Conservation (phyloP, 1,140 invertebrate genomes). For the Tetranychus cinnabarinus region DNA sequence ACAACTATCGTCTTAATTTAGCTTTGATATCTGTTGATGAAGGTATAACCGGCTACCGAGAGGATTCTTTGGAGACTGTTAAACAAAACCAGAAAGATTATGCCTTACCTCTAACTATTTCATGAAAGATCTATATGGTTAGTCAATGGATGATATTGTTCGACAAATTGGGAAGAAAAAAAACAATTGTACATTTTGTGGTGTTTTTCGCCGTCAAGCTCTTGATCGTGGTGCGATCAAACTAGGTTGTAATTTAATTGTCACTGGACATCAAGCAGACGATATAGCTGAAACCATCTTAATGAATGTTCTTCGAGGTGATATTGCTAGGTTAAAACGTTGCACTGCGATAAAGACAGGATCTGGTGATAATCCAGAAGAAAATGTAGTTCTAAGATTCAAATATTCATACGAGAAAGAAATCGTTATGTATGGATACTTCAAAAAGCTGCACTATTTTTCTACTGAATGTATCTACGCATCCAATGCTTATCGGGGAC, state of each 20-base stretch:
- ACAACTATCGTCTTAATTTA: constrained; percentile 75
- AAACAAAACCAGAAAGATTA: constrained; percentile 83
- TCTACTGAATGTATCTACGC: constrained; percentile 97
- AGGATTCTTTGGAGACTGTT: constrained; percentile 92
- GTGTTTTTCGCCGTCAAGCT: constrained; percentile 85
- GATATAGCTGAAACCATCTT: constrained; percentile 96
- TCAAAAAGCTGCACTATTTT: constrained; percentile 91
- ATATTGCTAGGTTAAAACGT: constrained; percentile 61
- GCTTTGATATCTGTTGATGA: constrained; percentile 91
- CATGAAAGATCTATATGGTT: constrained; percentile 97
- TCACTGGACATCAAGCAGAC: constrained; percentile 96
- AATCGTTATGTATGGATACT: constrained; percentile 98
- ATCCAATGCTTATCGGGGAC: constrained; percentile 88
- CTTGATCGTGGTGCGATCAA: constrained; percentile 72
- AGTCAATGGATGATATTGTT: constrained; percentile 99
- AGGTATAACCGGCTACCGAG: constrained; percentile 73
- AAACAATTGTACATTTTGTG: constrained; percentile 98
- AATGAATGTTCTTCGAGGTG: constrained; percentile 90
- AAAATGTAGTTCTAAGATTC: constrained; percentile 44
- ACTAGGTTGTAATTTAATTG: constrained; percentile 71
- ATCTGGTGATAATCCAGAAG: not conserved
- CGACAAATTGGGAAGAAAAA: constrained; percentile 69
- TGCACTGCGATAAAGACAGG: constrained; percentile 14
- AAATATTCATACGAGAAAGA: constrained; percentile 99
- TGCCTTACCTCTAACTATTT: constrained; percentile 72